Conservation (phyloP, 2,797 vertebrate genomes). For the Echiichthys vipera region DNA sequence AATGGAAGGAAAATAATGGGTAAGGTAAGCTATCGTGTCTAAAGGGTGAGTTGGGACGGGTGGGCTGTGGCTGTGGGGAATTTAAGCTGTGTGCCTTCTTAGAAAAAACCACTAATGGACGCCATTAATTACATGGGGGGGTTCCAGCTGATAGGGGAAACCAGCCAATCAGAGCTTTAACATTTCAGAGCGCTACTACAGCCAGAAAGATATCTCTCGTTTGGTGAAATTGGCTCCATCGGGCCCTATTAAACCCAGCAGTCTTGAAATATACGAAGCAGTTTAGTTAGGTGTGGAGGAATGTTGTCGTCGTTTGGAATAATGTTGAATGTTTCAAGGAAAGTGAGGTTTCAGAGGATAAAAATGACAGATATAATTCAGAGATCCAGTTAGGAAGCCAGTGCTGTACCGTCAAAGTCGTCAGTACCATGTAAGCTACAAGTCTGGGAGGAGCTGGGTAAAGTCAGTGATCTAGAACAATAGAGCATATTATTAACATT, state of each 20-base stretch:
- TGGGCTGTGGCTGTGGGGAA: slow-evolving; percentile 43
- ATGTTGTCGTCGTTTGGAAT: neutral
- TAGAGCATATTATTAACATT: slow-evolving; percentile 8
- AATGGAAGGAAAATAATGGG: slow-evolving; percentile 99
- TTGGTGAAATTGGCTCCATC: neutral
- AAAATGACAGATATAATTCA: neutral
- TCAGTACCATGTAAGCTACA: neutral
- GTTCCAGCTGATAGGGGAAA: neutral
- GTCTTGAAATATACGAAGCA: neutral
- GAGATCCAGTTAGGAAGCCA: neutral
- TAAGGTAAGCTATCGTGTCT: slow-evolving; percentile 95
- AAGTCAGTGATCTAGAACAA: slow-evolving; percentile 1
- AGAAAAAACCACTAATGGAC: neutral
- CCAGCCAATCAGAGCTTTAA: neutral
- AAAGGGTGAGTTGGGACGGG: slow-evolving; percentile 84
- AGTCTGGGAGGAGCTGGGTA: neutral
- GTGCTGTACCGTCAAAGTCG: neutral
- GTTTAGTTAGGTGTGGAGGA: neutral
- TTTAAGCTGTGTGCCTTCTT: slow-evolving; percentile 1
- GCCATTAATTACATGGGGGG: neutral
- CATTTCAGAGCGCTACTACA: neutral
- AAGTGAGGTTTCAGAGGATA: neutral
- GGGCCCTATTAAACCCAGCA: neutral
- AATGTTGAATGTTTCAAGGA: slow-evolving; percentile 2
- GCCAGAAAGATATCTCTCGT: neutral